Conservation (phyloP, 2,113 vertebrate genomes). For the Jaculus jaculus region DNA sequence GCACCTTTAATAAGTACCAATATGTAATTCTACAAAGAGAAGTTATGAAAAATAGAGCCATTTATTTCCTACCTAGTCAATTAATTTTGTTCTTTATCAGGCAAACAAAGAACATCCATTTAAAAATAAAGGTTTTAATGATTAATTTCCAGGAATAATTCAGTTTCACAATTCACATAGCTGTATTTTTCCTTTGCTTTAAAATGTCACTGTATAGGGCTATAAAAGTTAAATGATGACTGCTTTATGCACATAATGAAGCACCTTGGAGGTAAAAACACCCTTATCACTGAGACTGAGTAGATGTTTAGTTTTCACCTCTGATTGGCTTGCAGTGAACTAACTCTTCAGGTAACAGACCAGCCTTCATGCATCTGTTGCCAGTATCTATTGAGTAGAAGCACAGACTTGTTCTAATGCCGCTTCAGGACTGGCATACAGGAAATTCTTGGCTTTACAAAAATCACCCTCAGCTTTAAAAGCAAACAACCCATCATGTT, state of each 20-base stretch:
- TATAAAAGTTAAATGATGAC: background rate
- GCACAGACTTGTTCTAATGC: background rate
- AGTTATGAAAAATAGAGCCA: background rate
- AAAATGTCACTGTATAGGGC: background rate
- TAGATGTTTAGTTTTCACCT: background rate
- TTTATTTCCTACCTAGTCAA: background rate
- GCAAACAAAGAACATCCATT: background rate
- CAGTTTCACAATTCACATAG: background rate
- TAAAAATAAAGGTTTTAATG: slow-evolving; percentile 32
- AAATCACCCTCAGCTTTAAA: slow-evolving; percentile 22
- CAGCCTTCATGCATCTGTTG: background rate
- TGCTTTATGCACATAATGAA: background rate
- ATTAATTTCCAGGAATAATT: slow-evolving; percentile 52
- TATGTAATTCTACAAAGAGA: background rate
- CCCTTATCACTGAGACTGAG: background rate
- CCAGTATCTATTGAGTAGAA: too few species aligned
- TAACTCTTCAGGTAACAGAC: background rate
- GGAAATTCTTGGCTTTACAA: background rate
- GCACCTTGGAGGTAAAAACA: background rate
- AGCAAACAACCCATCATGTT: background rate
- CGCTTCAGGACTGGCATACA: background rate
- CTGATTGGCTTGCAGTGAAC: background rate
- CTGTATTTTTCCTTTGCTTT: background rate
- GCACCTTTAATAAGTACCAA: background rate
- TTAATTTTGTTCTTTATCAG: slow-evolving; percentile 28